Evolutionary conservation across 2,113 vertebrate genomes (phyloP).

Genomic region (Ploceus nigricollis): DNA sequence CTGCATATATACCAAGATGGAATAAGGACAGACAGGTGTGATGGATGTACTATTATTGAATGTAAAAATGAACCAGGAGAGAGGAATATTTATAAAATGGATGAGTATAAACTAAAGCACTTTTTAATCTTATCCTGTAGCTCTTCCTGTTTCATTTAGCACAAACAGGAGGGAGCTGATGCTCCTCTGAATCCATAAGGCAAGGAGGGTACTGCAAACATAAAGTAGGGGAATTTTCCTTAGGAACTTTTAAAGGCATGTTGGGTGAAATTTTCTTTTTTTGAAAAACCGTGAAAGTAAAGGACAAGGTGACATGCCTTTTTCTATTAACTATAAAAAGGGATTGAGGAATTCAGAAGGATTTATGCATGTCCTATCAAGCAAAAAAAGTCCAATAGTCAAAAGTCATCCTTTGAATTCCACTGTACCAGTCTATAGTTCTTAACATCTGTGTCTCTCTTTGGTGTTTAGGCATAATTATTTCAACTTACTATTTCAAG

Average conservation of each 20-base stretch:
- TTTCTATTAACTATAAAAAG: not conserved
- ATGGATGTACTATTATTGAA: not conserved
- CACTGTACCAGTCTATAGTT: not conserved
- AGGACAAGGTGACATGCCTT: not conserved
- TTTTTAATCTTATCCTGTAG: not conserved
- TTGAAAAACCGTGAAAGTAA: not conserved
- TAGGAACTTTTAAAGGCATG: not conserved
- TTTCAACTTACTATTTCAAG: not conserved
- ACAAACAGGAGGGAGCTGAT: not conserved
- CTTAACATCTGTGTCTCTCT: not conserved
- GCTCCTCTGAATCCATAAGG: not conserved
- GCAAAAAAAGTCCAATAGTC: not conserved
- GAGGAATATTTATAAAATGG: not conserved
- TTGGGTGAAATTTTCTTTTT: not conserved
- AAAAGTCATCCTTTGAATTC: not conserved
- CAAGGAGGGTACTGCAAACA: not conserved
- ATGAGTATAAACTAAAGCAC: not conserved
- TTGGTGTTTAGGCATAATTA: not conserved
- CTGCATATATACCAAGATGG: not conserved
- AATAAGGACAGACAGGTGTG: not conserved
- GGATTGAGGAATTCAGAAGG: not conserved
- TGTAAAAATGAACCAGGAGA: not conserved
- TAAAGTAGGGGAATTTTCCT: not conserved
- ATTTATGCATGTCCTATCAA: not conserved
- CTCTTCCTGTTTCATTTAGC: not conserved